These are phyloP conservation scores for Trilocha varians DNA, from an alignment of 2,888 invertebrate genomes.

Conservation along the genomic window DNA sequence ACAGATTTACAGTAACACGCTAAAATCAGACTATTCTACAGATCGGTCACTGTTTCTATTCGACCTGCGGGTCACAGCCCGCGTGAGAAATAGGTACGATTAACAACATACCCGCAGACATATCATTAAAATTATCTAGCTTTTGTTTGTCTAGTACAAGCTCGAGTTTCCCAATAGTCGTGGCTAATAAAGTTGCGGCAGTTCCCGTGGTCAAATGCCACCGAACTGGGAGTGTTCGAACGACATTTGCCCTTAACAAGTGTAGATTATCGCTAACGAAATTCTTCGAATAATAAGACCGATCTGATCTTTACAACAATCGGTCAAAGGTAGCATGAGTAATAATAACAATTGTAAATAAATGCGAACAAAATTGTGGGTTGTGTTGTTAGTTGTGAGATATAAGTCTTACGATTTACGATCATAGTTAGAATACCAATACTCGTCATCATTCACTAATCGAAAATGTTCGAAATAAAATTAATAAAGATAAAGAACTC, in stretches of 20 bases:
- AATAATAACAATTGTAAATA: not conserved
- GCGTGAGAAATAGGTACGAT: slow-evolving; percentile 7
- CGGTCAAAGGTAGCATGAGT: slow-evolving; percentile 5
- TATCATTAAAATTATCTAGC: slow-evolving; percentile 8
- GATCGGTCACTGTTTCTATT: not conserved
- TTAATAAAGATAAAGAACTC: too few species aligned
- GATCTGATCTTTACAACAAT: not conserved
- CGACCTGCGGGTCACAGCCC: slow-evolving; percentile 2
- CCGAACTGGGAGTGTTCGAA: slow-evolving; percentile 6
- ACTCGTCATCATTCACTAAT: not conserved
- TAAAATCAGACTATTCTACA: not conserved
- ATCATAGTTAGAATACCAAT: too few species aligned
- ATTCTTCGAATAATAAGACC: slow-evolving; percentile 5
- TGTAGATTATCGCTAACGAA: slow-evolving; percentile 8
- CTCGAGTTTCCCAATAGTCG: slow-evolving; percentile 6
- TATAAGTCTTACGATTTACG: too few species aligned
- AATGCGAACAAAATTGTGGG: not conserved
- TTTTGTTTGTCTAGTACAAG: slow-evolving; percentile 5
- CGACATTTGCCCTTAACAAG: slow-evolving; percentile 7
- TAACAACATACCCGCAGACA: slow-evolving; percentile 5
- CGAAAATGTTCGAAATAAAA: not conserved
- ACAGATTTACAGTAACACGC: not conserved
- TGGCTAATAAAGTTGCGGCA: slow-evolving; percentile 6
- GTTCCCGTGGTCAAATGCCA: slow-evolving; percentile 8
- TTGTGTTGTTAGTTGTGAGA: too few species aligned